Evolutionary conservation across 2,888 invertebrate species (phyloP).

Genomic region (Dryobota labecula): DNA sequence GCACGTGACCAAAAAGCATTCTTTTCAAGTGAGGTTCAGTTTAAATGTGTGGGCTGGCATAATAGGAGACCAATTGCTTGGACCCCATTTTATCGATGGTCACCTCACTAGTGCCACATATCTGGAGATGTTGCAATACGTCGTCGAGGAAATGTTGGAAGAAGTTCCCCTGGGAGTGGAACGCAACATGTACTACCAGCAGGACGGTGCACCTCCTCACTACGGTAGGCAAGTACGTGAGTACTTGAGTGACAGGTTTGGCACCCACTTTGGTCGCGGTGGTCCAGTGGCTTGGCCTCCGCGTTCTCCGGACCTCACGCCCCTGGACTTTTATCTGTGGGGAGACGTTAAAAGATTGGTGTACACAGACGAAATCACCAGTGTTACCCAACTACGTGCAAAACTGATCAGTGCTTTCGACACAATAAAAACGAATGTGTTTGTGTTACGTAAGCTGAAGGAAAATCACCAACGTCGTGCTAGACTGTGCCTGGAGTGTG

Average conservation of each 20-base stretch:
- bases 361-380: too few relatives aligned
- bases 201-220: not conserved
- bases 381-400: not conserved
- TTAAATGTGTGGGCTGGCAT: not conserved
- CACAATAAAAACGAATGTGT: too few relatives aligned
- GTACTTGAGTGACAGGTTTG: too few relatives aligned
- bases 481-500: not conserved
- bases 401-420: not conserved
- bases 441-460: not conserved
- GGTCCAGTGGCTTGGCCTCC: too few relatives aligned
- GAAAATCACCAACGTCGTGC: not conserved
- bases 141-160: too few relatives aligned
- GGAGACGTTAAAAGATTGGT: too few relatives aligned
- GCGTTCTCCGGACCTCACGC: too few relatives aligned
- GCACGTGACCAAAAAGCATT: not conserved
- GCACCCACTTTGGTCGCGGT: too few relatives aligned
- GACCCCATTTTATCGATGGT: not conserved
- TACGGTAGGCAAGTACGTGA: not conserved
- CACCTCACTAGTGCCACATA: not conserved
- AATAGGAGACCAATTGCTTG: not conserved
- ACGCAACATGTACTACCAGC: not conserved
- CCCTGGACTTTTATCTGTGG: too few relatives aligned
- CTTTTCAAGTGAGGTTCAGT: not conserved
- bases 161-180: too few relatives aligned
- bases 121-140: too few relatives aligned